Evolutionary conservation across 2,113 vertebrate genomes (phyloP).

Genomic region (Excalfactoria chinensis): DNA sequence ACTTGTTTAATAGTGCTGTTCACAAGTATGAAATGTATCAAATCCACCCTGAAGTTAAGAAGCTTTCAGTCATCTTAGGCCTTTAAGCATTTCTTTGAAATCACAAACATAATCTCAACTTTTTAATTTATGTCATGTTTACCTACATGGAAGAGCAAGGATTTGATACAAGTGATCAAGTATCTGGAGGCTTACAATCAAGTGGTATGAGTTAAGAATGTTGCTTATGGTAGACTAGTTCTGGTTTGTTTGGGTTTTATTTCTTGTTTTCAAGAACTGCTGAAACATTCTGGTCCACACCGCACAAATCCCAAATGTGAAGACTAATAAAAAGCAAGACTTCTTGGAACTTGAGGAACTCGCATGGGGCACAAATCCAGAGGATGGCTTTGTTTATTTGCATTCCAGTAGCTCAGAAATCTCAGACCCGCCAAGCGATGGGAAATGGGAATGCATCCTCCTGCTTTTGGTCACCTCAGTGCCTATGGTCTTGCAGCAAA

Average conservation of each 20-base stretch:
- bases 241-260: constrained; percentile 56
- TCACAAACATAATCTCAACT: constrained; percentile 49
- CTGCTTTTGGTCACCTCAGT: constrained; percentile 9
- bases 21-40: background rate
- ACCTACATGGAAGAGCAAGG: constrained; percentile 30
- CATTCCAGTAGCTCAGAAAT: constrained; percentile 49
- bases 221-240: background rate
- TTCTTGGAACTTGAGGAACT: constrained; percentile 70
- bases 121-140: constrained; percentile 59
- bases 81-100: constrained; percentile 7
- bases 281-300: constrained; percentile 56
- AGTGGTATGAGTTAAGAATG: background rate
- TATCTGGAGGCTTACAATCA: background rate
- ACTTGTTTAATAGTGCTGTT: background rate
- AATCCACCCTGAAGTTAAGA: background rate
- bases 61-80: background rate
- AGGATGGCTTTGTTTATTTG: constrained; percentile 64
- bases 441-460: constrained; percentile 42
- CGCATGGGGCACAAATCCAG: constrained; percentile 36
- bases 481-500: background rate
- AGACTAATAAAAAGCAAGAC: constrained; percentile 45
- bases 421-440: constrained; percentile 36
- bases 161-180: constrained; percentile 34
- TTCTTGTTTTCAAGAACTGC: constrained; percentile 55
- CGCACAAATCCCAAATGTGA: constrained; percentile 64